Evolutionary conservation across 2,888 invertebrate genomes (phyloP).

Genomic region (Melinaea marsaeus): DNA sequence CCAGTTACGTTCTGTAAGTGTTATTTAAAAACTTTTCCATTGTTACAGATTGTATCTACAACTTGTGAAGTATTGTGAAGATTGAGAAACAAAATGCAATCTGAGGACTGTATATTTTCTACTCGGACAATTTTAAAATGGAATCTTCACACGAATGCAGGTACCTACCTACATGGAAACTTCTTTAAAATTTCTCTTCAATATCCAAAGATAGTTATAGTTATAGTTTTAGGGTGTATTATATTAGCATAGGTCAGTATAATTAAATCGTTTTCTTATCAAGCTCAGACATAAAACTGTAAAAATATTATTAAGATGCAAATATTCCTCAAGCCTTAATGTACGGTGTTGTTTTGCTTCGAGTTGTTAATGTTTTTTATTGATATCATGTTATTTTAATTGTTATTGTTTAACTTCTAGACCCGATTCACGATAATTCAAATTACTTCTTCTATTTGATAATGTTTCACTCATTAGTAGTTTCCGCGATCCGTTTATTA

Average conservation of each 20-base stretch:
- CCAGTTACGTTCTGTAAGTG: slow-evolving; percentile 19
- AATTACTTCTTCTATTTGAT: no score
- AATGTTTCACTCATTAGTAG: no score
- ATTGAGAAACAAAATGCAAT: slow-evolving; percentile 3
- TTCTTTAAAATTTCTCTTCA: slow-evolving; percentile 37
- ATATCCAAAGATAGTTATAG: slow-evolving; percentile 58
- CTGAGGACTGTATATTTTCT: slow-evolving; percentile 4
- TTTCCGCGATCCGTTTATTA: background rate
- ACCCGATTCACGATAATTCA: background rate
- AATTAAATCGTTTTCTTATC: slow-evolving; percentile 8
- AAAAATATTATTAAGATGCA: background rate
- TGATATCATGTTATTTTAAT: slow-evolving; percentile 42
- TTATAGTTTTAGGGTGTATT: slow-evolving; percentile 35
- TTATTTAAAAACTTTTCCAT: slow-evolving; percentile 29
- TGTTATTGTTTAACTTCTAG: slow-evolving; percentile 14
- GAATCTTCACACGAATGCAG: background rate
- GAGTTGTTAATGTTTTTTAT: slow-evolving; percentile 41
- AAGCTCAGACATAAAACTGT: no score
- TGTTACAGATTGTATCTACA: slow-evolving; percentile 34
- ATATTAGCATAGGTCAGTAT: slow-evolving; percentile 36
- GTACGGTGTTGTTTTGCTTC: slow-evolving; percentile 63
- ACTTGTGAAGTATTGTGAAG: slow-evolving; percentile 1
- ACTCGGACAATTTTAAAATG: slow-evolving; percentile 1
- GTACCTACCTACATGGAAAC: background rate
- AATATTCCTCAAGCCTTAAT: slow-evolving; percentile 56